Conservation (phyloP, 2,113 vertebrate genomes). For the Lates calcarifer region DNA sequence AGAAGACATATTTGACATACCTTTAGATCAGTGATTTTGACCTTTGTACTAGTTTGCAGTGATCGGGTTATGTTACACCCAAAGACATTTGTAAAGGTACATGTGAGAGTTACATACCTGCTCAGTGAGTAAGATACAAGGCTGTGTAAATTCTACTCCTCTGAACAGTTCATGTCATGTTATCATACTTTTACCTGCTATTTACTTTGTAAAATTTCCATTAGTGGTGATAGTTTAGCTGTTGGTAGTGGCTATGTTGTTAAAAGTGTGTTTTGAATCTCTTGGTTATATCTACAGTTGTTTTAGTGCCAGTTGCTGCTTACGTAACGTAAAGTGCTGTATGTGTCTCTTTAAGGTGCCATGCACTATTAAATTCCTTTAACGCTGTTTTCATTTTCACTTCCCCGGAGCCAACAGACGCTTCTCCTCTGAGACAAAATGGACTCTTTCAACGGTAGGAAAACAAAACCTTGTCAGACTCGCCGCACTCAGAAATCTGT, state of each 20-base stretch:
- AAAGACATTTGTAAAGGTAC: slow-evolving; percentile 1
- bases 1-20: background rate
- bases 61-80: slow-evolving; percentile 8
- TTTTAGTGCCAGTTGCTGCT: background rate
- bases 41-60: slow-evolving; percentile 62
- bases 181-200: background rate
- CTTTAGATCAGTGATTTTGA: slow-evolving; percentile 41
- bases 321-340: background rate
- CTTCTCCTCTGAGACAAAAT: slow-evolving; percentile 38
- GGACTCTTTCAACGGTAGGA: slow-evolving; percentile 65
- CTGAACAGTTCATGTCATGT: background rate
- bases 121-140: background rate
- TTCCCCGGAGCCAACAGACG: background rate
- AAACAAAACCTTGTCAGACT: background rate
- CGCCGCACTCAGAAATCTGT: background rate
- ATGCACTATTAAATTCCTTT: background rate
- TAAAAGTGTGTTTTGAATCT: background rate
- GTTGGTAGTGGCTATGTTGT: background rate
- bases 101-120: background rate
- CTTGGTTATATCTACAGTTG: background rate
- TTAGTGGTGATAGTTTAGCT: background rate
- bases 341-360: slow-evolving; percentile 9
- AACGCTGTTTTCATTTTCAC: slow-evolving; percentile 25
- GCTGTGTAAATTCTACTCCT: background rate
- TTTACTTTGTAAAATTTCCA: background rate